Percentiles rank a stretch among this genome's conserved stretches.
phyloP scores from a whole-genome alignment of 2,888 invertebrate genomes.

The Acleris holmiana region DNA sequence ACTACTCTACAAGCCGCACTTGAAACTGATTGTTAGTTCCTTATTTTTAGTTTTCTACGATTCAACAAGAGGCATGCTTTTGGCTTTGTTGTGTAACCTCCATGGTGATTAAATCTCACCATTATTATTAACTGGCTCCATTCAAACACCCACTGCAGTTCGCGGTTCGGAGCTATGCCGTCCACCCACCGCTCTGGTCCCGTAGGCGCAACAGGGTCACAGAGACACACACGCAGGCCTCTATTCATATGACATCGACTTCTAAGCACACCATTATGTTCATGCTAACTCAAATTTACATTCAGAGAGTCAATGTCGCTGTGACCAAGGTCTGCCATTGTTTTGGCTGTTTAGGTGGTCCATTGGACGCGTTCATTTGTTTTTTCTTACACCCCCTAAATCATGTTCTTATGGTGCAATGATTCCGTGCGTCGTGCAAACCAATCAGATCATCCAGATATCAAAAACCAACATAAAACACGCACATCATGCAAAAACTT shows the following conservation, averaged over 20 bases:
- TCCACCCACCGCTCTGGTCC: slow-evolving; percentile 82
- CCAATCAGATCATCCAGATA: slow-evolving; percentile 73
- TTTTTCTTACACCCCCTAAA: slow-evolving; percentile 56
- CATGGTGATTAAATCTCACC: slow-evolving; percentile 84
- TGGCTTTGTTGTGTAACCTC: slow-evolving; percentile 80
- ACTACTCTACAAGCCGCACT: slow-evolving; percentile 53
- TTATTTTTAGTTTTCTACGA: slow-evolving; percentile 69
- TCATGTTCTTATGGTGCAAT: slow-evolving; percentile 51
- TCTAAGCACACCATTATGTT: slow-evolving; percentile 78
- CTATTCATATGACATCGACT: slow-evolving; percentile 71
- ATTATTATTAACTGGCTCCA: slow-evolving; percentile 84
- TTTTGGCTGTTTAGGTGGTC: slow-evolving; percentile 78
- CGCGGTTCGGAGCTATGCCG: slow-evolving; percentile 80
- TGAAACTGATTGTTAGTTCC: slow-evolving; percentile 39
- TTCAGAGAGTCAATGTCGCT: slow-evolving; percentile 77
- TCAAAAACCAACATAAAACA: slow-evolving; percentile 58
- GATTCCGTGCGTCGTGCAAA: slow-evolving; percentile 73
- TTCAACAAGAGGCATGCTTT: slow-evolving; percentile 75
- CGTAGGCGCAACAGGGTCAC: slow-evolving; percentile 84
- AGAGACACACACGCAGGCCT: slow-evolving; percentile 79
- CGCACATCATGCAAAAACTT: slow-evolving; percentile 69
- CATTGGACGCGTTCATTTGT: slow-evolving; percentile 68
- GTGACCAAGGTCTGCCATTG: slow-evolving; percentile 77
- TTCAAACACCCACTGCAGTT: slow-evolving; percentile 83
- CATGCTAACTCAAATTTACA: slow-evolving; percentile 77